Conservation (phyloP, 2,797 vertebrate species). For the Parauchenoglanis punctatus region DNA sequence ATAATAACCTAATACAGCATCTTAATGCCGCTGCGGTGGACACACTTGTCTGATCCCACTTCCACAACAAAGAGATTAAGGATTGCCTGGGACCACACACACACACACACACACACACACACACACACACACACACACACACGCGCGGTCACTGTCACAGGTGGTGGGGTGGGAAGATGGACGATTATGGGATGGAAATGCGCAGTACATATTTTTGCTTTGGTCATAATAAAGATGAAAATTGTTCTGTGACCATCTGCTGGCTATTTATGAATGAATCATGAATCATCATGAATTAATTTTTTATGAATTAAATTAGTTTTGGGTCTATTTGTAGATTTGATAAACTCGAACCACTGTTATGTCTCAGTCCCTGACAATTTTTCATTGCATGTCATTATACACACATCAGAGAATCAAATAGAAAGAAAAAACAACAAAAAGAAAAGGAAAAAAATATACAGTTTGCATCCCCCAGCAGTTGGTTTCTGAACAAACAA, state of each 20-base stretch:
- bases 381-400: not conserved
- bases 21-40: constrained; percentile 9
- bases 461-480: too few species aligned
- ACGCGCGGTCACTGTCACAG: constrained; percentile 7
- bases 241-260: not conserved
- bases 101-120: too few species aligned
- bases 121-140: constrained; percentile 10
- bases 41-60: constrained; percentile 29
- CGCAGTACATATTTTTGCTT: constrained; percentile 13
- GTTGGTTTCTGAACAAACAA: too few species aligned
- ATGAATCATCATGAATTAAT: not conserved
- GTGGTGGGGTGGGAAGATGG: constrained; percentile 21
- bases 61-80: constrained; percentile 43
- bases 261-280: not conserved
- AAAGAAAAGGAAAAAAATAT: too few species aligned
- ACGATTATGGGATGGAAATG: constrained; percentile 20
- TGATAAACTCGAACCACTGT: not conserved
- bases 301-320: not conserved
- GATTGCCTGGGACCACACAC: constrained; percentile 15
- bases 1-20: constrained; percentile 13
- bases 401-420: not conserved
- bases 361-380: not conserved
- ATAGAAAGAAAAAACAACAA: not conserved
- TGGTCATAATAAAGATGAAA: not conserved
- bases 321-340: not conserved